phyloP scores from a whole-genome alignment of 2,888 invertebrate genomes.

The Oscheius myriophilus region DNA sequence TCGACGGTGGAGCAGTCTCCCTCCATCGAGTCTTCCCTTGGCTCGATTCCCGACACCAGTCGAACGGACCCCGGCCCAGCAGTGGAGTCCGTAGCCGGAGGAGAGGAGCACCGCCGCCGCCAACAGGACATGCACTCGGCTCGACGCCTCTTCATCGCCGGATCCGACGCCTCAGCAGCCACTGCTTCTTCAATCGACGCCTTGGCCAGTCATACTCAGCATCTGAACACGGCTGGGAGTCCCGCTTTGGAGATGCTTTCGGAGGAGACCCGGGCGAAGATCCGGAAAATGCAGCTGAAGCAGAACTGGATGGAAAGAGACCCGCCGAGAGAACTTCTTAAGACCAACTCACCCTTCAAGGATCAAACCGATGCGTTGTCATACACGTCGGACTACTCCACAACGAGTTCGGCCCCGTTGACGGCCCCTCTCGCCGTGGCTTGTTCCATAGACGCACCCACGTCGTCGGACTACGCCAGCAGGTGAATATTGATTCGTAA shows the following conservation, averaged over 20 bases:
- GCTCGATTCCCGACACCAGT: slow-evolving; percentile 43
- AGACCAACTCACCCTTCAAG: slow-evolving; percentile 42
- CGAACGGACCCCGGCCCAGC: slow-evolving; percentile 42
- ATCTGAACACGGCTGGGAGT: slow-evolving; percentile 56
- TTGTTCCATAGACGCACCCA: slow-evolving; percentile 40
- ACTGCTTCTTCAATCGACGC: slow-evolving; percentile 46
- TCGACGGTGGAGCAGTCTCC: slow-evolving; percentile 47
- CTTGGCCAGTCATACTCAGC: slow-evolving; percentile 60
- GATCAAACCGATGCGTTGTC: slow-evolving; percentile 54
- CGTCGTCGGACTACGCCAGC: slow-evolving; percentile 54
- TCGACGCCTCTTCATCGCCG: slow-evolving; percentile 66
- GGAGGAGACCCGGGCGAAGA: slow-evolving; percentile 65
- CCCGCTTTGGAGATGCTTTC: slow-evolving; percentile 60
- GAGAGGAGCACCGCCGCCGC: slow-evolving; percentile 12
- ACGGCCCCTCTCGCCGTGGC: slow-evolving; percentile 44
- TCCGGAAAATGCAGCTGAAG: slow-evolving; percentile 60
- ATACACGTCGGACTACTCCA: slow-evolving; percentile 61
- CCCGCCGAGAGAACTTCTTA: slow-evolving; percentile 5
- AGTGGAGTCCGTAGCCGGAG: background rate
- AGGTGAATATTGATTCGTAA: slow-evolving; percentile 31
- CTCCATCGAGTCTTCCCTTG: slow-evolving; percentile 48
- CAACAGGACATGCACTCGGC: slow-evolving; percentile 61
- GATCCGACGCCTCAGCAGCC: slow-evolving; percentile 41
- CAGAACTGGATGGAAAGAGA: slow-evolving; percentile 46
- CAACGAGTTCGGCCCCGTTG: slow-evolving; percentile 54